A percentile compares a stretch with the other conserved stretches of the same genome.
These are phyloP conservation scores for Drosophila birchii DNA, from an alignment of 2,888 invertebrate genomes.

Conservation along the genomic window DNA sequence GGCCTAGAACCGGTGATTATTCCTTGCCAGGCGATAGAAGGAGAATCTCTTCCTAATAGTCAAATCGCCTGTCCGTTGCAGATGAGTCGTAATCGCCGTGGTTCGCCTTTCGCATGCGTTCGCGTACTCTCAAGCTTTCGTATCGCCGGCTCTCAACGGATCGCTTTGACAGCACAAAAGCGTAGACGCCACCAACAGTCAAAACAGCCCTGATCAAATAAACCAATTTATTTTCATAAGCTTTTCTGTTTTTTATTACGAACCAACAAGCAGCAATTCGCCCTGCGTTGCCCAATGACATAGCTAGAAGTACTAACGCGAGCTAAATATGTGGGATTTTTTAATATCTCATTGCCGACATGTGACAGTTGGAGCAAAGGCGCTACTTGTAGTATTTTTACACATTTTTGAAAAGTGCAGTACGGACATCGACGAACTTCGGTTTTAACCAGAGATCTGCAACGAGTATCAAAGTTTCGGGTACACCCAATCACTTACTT, in stretches of 20 bases:
- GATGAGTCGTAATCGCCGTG: slow-evolving; percentile 87
- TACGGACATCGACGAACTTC: too few species aligned
- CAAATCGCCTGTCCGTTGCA: slow-evolving; percentile 84
- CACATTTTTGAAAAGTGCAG: too few species aligned
- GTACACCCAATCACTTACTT: too few species aligned
- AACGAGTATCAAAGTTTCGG: too few species aligned
- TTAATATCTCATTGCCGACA: slow-evolving; percentile 2
- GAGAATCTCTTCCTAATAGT: slow-evolving; percentile 76
- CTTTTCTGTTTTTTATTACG: slow-evolving; percentile 21
- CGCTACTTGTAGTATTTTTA: not conserved
- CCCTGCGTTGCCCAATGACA: slow-evolving; percentile 85
- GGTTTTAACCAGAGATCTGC: too few species aligned
- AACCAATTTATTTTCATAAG: slow-evolving; percentile 7
- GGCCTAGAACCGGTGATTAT: slow-evolving; percentile 89
- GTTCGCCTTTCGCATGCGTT: slow-evolving; percentile 91
- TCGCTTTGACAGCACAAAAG: slow-evolving; percentile 90
- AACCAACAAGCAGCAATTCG: slow-evolving; percentile 86
- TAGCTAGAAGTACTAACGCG: slow-evolving; percentile 52
- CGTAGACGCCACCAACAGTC: slow-evolving; percentile 86
- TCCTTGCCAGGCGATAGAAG: slow-evolving; percentile 62
- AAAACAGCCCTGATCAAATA: slow-evolving; percentile 86
- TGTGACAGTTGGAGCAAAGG: slow-evolving; percentile 13
- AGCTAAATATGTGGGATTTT: slow-evolving; percentile 18
- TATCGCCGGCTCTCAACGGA: slow-evolving; percentile 88
- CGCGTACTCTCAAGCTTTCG: slow-evolving; percentile 93